These are phyloP conservation scores for Siniperca scherzeri DNA, from an alignment of 2,797 vertebrate genomes.

Conservation along the genomic window DNA sequence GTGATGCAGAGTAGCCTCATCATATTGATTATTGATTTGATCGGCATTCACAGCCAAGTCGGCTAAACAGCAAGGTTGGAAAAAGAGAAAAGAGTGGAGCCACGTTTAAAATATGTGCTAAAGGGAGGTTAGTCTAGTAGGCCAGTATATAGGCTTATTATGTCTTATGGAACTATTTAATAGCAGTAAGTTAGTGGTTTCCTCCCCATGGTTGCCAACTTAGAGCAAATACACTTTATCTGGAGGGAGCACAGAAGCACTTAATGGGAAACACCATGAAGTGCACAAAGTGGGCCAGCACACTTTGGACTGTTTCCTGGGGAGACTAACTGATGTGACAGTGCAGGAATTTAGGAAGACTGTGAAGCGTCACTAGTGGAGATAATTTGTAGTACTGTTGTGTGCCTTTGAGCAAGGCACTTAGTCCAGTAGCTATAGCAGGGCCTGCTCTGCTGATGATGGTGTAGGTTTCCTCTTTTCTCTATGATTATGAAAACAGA, in stretches of 20 bases:
- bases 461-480: neutral
- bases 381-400: neutral
- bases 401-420: conserved; percentile 57
- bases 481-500: conserved; percentile 41
- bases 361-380: conserved; percentile 17
- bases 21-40: conserved; percentile 70
- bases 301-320: conserved; percentile 45
- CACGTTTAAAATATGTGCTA: conserved; percentile 6
- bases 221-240: conserved; percentile 52
- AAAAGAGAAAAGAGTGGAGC: neutral
- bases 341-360: conserved; percentile 1
- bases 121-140: conserved; percentile 27
- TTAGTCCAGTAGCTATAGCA: neutral
- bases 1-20: conserved; percentile 27
- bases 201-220: conserved; percentile 49
- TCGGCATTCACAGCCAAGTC: conserved; percentile 26
- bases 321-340: conserved; percentile 40
- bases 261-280: conserved; percentile 56
- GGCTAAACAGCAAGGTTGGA: conserved; percentile 7
- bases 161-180: conserved; percentile 63
- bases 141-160: conserved; percentile 17
- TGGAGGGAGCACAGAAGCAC: conserved; percentile 55
- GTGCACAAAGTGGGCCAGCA: conserved; percentile 47
- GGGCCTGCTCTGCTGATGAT: neutral
- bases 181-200: conserved; percentile 60